Percentiles rank a stretch among this genome's conserved stretches.
Evolutionary conservation across 1,140 invertebrate genomes (phyloP).

Genomic region (Colletes gigas): DNA sequence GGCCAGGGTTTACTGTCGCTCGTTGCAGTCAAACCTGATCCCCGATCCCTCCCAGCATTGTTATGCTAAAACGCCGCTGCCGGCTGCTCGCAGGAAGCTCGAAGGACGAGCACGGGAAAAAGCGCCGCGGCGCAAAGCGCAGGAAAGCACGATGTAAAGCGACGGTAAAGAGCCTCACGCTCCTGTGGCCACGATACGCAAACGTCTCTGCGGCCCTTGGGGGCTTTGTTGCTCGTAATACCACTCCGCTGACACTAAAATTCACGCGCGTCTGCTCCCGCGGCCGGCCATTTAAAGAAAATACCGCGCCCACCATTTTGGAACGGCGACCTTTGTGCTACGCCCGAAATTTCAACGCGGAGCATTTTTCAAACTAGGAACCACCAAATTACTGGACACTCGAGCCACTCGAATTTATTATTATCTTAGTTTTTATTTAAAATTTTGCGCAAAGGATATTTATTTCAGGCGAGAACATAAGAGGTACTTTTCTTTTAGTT

Average conservation of each 20-base stretch:
- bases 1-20: conserved; percentile 33
- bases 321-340: neutral
- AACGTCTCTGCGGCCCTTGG: conserved; percentile 36
- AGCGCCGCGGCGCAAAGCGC: conserved; percentile 10
- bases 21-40: conserved; percentile 29
- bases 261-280: conserved; percentile 30
- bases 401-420: too few species aligned
- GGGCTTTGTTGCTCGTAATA: conserved; percentile 56
- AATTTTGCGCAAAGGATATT: too few species aligned
- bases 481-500: too few species aligned
- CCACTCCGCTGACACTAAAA: conserved; percentile 49
- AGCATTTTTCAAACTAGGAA: too few species aligned
- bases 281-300: conserved; percentile 10
- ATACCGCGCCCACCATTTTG: neutral
- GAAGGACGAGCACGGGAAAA: conserved; percentile 15
- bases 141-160: conserved; percentile 43
- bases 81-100: neutral
- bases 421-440: too few species aligned
- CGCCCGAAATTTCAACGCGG: neutral
- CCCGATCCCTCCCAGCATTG: conserved; percentile 20
- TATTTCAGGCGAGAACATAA: too few species aligned
- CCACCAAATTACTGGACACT: too few species aligned
- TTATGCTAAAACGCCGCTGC: conserved; percentile 42
- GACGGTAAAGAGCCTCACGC: conserved; percentile 45
- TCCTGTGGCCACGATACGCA: conserved; percentile 42